Percentiles rank a stretch among this genome's conserved stretches.
These are phyloP conservation scores for Calliopum simillimum DNA, from an alignment of 2,888 invertebrate genomes.

Conservation along the genomic window DNA sequence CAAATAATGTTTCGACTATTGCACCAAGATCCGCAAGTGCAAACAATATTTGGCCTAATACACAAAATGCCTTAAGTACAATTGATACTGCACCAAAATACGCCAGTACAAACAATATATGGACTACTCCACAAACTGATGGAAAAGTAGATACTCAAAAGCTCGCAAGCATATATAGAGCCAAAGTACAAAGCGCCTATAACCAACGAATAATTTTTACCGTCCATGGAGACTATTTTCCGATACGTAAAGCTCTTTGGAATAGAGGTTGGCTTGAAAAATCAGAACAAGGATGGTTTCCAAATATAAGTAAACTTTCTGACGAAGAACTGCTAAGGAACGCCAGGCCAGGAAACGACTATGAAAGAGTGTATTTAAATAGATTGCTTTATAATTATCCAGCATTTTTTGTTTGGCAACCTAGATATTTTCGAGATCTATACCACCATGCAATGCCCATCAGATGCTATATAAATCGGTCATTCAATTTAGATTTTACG, in stretches of 20 bases:
- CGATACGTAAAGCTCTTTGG: too few relatives aligned
- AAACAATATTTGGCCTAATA: too few relatives aligned
- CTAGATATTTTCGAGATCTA: slow-evolving; percentile 55
- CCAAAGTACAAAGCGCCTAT: slow-evolving; percentile 55
- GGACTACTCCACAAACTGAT: too few relatives aligned
- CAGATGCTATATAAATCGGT: slow-evolving; percentile 60
- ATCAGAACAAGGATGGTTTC: slow-evolving; percentile 61
- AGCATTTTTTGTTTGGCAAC: slow-evolving; percentile 80
- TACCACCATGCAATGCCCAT: slow-evolving; percentile 45
- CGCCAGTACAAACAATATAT: too few relatives aligned
- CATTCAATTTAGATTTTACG: slow-evolving; percentile 66
- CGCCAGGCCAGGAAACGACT: slow-evolving; percentile 57
- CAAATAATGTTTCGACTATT: too few relatives aligned
- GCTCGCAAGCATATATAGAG: slow-evolving; percentile 47
- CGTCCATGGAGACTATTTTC: slow-evolving; percentile 51
- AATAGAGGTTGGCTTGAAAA: slow-evolving; percentile 79
- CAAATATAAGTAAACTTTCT: slow-evolving; percentile 58
- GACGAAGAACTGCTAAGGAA: slow-evolving; percentile 52
- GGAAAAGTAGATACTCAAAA: too few relatives aligned
- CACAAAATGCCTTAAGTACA: too few relatives aligned
- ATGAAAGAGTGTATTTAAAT: slow-evolving; percentile 68
- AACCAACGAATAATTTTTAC: slow-evolving; percentile 59
- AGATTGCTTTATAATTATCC: slow-evolving; percentile 73
- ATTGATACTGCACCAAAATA: too few relatives aligned
- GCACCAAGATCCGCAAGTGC: too few relatives aligned